Conservation (phyloP, 1,140 invertebrate genomes). For the Euwallacea similis region DNA sequence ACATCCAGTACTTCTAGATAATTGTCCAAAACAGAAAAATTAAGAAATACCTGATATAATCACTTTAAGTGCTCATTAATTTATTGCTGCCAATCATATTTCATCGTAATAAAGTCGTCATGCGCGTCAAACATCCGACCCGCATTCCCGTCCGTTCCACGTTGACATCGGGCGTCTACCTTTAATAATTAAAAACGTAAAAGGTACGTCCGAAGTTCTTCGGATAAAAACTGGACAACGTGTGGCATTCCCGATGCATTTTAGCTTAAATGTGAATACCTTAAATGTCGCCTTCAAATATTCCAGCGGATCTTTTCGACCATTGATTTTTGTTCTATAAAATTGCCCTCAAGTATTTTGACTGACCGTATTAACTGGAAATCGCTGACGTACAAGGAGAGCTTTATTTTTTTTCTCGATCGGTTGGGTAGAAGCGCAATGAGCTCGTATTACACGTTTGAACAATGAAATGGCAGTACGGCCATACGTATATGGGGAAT, state of each 20-base stretch:
- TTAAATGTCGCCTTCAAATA: conserved; percentile 44
- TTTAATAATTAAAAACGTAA: too few relatives aligned
- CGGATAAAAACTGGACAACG: too few relatives aligned
- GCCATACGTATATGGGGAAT: conserved; percentile 5
- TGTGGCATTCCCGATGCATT: conserved; percentile 6
- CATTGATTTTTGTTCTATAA: conserved; percentile 47
- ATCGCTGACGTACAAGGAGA: conserved; percentile 39
- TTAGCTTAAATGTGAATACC: conserved; percentile 45
- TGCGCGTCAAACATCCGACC: too few relatives aligned
- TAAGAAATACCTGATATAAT: too few relatives aligned
- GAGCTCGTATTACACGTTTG: conserved; percentile 7
- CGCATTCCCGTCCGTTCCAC: too few relatives aligned
- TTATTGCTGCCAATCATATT: too few relatives aligned
- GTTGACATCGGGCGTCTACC: too few relatives aligned
- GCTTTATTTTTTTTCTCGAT: conserved; percentile 21
- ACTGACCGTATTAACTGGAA: conserved; percentile 44
- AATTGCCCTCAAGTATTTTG: conserved; percentile 44
- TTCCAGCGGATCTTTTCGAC: conserved; percentile 39
- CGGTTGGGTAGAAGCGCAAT: neutral
- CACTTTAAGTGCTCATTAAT: too few relatives aligned
- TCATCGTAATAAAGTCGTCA: too few relatives aligned
- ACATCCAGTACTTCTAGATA: too few relatives aligned
- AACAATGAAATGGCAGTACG: neutral
- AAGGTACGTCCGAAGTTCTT: too few relatives aligned
- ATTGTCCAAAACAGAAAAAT: too few relatives aligned